Evolutionary conservation across 2,797 vertebrate species (phyloP).

Genomic region (Sparus aurata): DNA sequence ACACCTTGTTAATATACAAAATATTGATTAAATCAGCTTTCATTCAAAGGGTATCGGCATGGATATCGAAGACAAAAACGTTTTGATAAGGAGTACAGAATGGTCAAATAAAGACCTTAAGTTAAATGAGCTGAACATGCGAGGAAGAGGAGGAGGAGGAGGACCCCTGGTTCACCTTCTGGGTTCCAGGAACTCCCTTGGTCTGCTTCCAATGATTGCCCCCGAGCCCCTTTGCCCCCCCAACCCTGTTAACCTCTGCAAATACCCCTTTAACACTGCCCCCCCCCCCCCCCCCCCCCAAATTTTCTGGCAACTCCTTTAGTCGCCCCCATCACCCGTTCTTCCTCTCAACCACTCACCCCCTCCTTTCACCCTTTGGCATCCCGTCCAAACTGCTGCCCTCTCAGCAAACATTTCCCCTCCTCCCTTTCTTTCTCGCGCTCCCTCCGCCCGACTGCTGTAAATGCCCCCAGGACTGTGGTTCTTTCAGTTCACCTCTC

Average conservation of each 20-base stretch:
- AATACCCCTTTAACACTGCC: constrained; percentile 74
- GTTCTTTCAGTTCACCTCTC: constrained; percentile 73
- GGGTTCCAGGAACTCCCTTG: constrained; percentile 84
- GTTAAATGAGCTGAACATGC: constrained; percentile 41
- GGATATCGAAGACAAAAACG: not conserved
- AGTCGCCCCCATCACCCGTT: constrained; percentile 72
- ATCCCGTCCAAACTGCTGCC: constrained; percentile 66
- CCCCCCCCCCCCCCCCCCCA: constrained; percentile 45
- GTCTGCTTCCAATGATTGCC: constrained; percentile 77
- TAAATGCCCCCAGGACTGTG: constrained; percentile 77
- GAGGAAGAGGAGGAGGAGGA: constrained; percentile 33
- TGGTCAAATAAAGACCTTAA: constrained; percentile 6
- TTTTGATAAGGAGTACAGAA: not conserved
- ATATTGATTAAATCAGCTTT: not conserved
- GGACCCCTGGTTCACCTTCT: constrained; percentile 69
- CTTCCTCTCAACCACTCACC: constrained; percentile 62
- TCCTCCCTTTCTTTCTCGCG: constrained; percentile 16
- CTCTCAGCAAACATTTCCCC: constrained; percentile 74
- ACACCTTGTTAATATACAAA: not conserved
- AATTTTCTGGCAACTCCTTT: constrained; percentile 73
- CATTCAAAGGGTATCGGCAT: not conserved
- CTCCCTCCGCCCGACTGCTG: constrained; percentile 39
- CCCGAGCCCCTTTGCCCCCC: constrained; percentile 45
- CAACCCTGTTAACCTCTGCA: constrained; percentile 69
- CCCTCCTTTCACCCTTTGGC: constrained; percentile 67